Conservation (phyloP, 2,113 vertebrate genomes). For the Phycodurus eques region DNA sequence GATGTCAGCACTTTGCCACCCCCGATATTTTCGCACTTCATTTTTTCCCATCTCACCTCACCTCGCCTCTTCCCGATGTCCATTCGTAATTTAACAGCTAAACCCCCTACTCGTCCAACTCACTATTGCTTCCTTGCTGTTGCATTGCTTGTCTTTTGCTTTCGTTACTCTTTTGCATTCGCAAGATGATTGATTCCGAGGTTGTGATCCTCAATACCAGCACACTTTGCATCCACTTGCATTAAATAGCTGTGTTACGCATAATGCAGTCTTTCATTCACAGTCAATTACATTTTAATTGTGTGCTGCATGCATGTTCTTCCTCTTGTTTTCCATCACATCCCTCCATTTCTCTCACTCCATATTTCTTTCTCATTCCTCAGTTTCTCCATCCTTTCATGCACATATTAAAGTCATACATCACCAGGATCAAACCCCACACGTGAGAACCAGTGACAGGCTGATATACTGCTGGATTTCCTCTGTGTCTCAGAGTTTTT, state of each 20-base stretch:
- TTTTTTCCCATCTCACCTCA: background rate
- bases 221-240: background rate
- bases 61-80: background rate
- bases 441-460: slow-evolving; percentile 40
- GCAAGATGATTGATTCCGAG: background rate
- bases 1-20: slow-evolving; percentile 64
- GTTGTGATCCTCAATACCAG: background rate
- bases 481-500: slow-evolving; percentile 62
- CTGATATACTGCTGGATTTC: slow-evolving; percentile 60
- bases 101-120: background rate
- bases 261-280: background rate
- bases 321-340: background rate
- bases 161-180: background rate
- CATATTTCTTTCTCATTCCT: slow-evolving; percentile 12
- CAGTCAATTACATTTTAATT: background rate
- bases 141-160: background rate
- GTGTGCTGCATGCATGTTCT: background rate
- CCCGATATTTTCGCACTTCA: background rate
- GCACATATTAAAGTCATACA: slow-evolving; percentile 64
- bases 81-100: background rate
- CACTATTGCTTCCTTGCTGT: background rate
- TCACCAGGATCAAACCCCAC: slow-evolving; percentile 61
- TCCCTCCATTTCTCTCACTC: slow-evolving; percentile 20
- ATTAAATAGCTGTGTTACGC: background rate
- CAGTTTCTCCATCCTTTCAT: slow-evolving; percentile 27